Evolutionary conservation across 2,888 invertebrate genomes (phyloP), one percentile per base, ranked within the genome.

Genomic region (Cactoblastis cactorum): DNA sequence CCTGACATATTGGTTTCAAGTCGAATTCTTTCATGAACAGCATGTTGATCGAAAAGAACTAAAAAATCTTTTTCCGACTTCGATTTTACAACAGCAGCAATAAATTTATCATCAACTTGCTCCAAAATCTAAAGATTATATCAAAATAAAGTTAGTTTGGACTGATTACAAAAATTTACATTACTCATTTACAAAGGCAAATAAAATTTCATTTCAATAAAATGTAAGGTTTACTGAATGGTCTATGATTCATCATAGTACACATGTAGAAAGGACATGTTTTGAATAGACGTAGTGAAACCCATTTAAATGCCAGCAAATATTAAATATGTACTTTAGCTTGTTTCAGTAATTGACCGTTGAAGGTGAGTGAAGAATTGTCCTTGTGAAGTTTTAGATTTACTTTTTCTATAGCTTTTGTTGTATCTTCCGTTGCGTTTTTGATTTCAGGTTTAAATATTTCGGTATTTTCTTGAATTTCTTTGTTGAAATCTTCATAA

Each of bases 31-130:
- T 97, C 97, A 77, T 96, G 94, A 22, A 95, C 94, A 37, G 97
- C 97, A 83, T 97, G 97, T 79, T 97, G 97, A 82, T 97, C 97
- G 74, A 97, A 94, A 28, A 95, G 66, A 28, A 94, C 86, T 15
- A 96, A 68, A 51, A 91, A 77, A 58, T 90, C 77, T 15, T 71
- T 70, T 57, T 83, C 74, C 46, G 52, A 58, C 51, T 56, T 74
- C 2, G 70, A 74, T 53, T 65, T 63, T 53, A 88, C 66, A 50
- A 81, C 69, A n/a, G 91, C 89, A 17, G 91, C 90, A 60, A 95
- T 94, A 63, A 94, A 94, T 77, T 95, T 95, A 28, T 83, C 83
- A 75, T 96, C 96, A 14, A 95, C 81, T 86, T 96, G 96, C 14
- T 93, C 92, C 37, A 96, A 77, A 22, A 95, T 89, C 93, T 94